Evolutionary conservation across 2,888 invertebrate genomes (phyloP), one percentile per base, ranked within the genome.

Genomic region (Cryptocephalus moraei): DNA sequence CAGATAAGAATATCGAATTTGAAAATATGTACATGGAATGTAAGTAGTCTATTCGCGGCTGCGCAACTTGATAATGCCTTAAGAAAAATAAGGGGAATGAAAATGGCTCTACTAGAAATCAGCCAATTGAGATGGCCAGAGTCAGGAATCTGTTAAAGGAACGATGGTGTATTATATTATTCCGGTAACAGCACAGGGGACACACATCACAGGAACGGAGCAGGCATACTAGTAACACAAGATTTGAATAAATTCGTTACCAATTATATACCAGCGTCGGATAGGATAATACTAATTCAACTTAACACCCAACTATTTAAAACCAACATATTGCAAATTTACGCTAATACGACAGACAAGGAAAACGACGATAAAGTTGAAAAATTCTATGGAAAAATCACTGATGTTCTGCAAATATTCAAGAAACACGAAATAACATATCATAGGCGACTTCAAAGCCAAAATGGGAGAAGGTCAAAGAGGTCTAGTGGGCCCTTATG

Each of bases 1-100:
- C 42, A 42, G 8, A 42, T 42, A 42, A 42, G 42, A 42, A 42
- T 4, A 42, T 42, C 42, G 3, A 32, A 22, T 42, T 8, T 42
- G 42, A 42, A 22, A 42, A n/a, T n/a, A n/a, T n/a, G n/a, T n/a
- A n/a, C n/a, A n/a, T n/a, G n/a, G n/a, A n/a, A n/a, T n/a, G n/a
- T n/a, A n/a, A n/a, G n/a, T n/a, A 42, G 22, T 22, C 22, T 22
- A 9, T n/a, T 40, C 40, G 40, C 40, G 6, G 4, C 22, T 10
- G 40, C 3, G 40, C 2, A 40, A 40, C 40, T 40, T 4, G n/a
- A 40, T 8, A 40, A 40, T 40, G 40, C 40, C 10, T 8, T 43
- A 33, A 33, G 2, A 33, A 13, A 8, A 12, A 43, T 43, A 12
- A 32, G 4, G 34, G 33, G 33, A 43, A 43, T 43, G 13, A 33